phyloP scores from a whole-genome alignment of 2,888 invertebrate genomes.

The Atrina japonica region DNA sequence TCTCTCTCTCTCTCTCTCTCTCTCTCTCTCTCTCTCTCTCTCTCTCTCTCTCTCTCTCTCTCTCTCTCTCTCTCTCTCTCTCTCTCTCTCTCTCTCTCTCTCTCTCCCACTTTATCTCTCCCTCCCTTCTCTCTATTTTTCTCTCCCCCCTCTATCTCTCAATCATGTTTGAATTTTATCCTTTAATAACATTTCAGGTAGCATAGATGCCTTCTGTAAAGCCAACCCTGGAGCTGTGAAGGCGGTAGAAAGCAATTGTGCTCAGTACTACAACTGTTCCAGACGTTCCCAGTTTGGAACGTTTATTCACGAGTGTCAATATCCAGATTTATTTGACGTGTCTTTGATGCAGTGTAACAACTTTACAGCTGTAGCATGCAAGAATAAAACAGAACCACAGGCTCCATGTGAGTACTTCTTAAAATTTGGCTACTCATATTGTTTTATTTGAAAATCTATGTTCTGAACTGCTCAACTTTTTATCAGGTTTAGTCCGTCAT shows the following conservation, averaged over 20 bases:
- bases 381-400: conserved; percentile 51
- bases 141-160: not conserved
- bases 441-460: too few species aligned
- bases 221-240: conserved; percentile 44
- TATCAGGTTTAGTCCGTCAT: too few species aligned
- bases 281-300: conserved; percentile 16
- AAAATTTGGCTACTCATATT: too few species aligned
- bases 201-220: conserved; percentile 46
- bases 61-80: conserved; percentile 18
- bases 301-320: conserved; percentile 49
- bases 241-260: conserved; percentile 43
- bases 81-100: too few species aligned
- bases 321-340: conserved; percentile 53
- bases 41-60: too few species aligned
- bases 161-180: not conserved
- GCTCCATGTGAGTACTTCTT: conserved; percentile 53
- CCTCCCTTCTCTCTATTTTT: too few species aligned
- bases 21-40: conserved; percentile 26
- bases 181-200: conserved; percentile 40
- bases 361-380: conserved; percentile 51
- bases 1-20: conserved; percentile 22
- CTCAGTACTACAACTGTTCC: conserved; percentile 55
- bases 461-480: too few species aligned
- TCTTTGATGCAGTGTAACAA: conserved; percentile 50
- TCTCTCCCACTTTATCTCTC: too few species aligned